phyloP scores from a whole-genome alignment of 1,140 invertebrate species.

The Achatina immaculata region DNA sequence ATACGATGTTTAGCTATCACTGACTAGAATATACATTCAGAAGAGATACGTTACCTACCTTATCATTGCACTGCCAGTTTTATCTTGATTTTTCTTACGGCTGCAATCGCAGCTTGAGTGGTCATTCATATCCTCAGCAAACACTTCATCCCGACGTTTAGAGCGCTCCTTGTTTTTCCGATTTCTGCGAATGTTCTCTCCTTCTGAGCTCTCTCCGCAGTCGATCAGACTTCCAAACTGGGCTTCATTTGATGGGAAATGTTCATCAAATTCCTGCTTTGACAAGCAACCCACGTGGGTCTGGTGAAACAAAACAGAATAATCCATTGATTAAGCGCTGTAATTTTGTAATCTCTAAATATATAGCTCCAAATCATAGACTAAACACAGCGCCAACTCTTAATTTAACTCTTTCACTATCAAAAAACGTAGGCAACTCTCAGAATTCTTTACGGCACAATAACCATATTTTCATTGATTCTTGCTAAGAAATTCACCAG shows the following conservation, averaged over 20 bases:
- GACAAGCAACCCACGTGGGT: conserved; percentile 18
- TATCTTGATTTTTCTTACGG: not conserved
- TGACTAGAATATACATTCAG: too few species aligned
- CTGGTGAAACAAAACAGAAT: not conserved
- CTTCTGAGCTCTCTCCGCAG: not conserved
- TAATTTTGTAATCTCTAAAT: too few species aligned
- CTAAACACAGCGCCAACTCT: too few species aligned
- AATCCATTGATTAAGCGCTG: too few species aligned
- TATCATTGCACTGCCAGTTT: not conserved
- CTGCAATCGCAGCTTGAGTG: not conserved
- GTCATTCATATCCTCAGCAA: not conserved
- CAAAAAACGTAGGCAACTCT: too few species aligned
- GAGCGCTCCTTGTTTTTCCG: not conserved
- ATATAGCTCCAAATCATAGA: too few species aligned
- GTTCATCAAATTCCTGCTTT: not conserved
- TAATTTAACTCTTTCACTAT: too few species aligned
- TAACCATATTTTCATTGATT: too few species aligned
- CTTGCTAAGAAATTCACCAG: too few species aligned
- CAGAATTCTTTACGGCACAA: too few species aligned
- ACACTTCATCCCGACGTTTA: not conserved
- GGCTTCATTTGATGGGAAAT: not conserved
- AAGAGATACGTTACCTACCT: not conserved
- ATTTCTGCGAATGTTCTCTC: too few species aligned
- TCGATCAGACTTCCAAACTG: not conserved
- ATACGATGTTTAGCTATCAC: too few species aligned